Conservation (phyloP, 2,113 vertebrate species). For the Dipodomys merriami region DNA sequence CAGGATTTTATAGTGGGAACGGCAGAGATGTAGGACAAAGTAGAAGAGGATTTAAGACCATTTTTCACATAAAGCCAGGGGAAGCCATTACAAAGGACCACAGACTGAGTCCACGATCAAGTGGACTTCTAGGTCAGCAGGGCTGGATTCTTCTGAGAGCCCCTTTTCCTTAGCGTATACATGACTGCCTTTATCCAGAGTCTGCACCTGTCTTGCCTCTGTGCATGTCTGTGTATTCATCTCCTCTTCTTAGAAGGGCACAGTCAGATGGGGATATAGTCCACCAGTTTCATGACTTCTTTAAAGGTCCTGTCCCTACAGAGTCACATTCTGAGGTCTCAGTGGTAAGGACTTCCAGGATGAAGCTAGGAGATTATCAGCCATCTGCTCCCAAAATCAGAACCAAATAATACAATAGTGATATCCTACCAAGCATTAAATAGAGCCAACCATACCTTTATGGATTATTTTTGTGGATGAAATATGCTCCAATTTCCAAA, state of each 20-base stretch:
- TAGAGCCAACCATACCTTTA: neutral
- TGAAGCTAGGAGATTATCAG: neutral
- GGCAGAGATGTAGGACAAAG: neutral
- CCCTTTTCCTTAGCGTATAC: neutral
- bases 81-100: neutral
- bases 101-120: fast-evolving
- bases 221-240: neutral
- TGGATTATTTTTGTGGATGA: neutral
- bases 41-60: neutral
- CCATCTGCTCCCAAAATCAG: slow-evolving; percentile 7
- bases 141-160: neutral
- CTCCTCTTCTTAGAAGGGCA: neutral
- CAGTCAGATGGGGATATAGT: neutral
- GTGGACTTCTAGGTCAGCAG: neutral
- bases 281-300: neutral
- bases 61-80: neutral
- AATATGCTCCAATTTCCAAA: slow-evolving; percentile 37
- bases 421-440: neutral
- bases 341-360: neutral
- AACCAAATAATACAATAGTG: slow-evolving; percentile 2
- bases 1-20: neutral
- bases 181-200: neutral
- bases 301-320: neutral
- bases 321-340: neutral
- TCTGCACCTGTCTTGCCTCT: neutral